phyloP scores from a whole-genome alignment of 1,140 invertebrate genomes.

The Bradysia coprophila region DNA sequence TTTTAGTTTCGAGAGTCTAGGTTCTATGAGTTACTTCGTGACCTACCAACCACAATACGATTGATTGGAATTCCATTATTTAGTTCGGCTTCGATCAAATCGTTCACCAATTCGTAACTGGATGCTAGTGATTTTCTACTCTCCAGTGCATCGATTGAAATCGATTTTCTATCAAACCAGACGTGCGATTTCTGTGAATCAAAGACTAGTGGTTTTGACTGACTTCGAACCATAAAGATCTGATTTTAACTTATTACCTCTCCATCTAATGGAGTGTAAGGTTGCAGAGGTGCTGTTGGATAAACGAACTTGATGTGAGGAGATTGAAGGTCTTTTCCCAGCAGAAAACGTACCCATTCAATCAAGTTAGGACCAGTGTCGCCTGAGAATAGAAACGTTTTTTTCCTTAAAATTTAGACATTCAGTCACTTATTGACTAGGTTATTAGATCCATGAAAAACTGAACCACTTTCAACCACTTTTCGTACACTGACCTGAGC shows the following conservation, averaged over 20 bases:
- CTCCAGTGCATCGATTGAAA: slow-evolving; percentile 37
- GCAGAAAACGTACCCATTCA: slow-evolving; percentile 39
- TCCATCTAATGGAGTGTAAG: slow-evolving; percentile 41
- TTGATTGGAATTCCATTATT: slow-evolving; percentile 36
- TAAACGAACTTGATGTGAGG: slow-evolving; percentile 49
- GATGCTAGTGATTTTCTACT: slow-evolving; percentile 32
- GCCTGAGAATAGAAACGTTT: slow-evolving; percentile 27
- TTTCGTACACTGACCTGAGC: slow-evolving; percentile 28
- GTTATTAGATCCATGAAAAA: not conserved
- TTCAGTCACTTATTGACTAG: slow-evolving; percentile 2
- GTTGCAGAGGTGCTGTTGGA: slow-evolving; percentile 45
- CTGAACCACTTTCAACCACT: not conserved
- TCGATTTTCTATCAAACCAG: slow-evolving; percentile 46
- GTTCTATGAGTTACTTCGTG: not conserved
- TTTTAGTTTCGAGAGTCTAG: not conserved
- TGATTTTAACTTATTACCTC: slow-evolving; percentile 24
- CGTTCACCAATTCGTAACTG: slow-evolving; percentile 32
- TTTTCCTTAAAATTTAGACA: slow-evolving; percentile 4
- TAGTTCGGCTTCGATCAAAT: slow-evolving; percentile 42
- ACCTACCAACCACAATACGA: slow-evolving; percentile 40
- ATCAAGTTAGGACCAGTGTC: slow-evolving; percentile 37
- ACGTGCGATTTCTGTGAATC: slow-evolving; percentile 36
- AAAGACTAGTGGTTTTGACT: slow-evolving; percentile 3
- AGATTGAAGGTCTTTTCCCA: slow-evolving; percentile 36
- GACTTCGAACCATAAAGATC: not conserved